phyloP scores from a whole-genome alignment of 2,113 vertebrate genomes.

The Acrocephalus arundinaceus region DNA sequence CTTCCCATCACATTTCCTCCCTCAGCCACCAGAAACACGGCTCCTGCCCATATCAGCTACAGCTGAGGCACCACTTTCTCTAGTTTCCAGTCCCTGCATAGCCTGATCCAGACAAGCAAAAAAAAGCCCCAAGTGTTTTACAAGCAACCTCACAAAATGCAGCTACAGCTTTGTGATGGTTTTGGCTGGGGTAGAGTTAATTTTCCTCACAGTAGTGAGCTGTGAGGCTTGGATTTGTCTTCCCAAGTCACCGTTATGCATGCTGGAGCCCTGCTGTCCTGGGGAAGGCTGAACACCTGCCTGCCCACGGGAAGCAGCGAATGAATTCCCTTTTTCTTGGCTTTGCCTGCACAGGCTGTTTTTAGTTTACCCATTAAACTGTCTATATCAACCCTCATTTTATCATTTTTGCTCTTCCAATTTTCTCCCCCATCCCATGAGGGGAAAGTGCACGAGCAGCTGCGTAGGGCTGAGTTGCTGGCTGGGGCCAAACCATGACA shows the following conservation, averaged over 20 bases:
- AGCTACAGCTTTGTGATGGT: neutral
- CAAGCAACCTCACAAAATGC: neutral
- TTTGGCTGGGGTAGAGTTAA: neutral
- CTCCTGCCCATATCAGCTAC: neutral
- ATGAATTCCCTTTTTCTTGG: neutral
- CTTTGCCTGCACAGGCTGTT: neutral
- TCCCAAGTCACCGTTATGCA: rapidly evolving
- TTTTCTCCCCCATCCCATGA: neutral
- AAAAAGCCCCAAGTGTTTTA: neutral
- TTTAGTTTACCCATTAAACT: neutral
- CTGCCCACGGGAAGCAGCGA: neutral
- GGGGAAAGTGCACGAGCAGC: neutral
- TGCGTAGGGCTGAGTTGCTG: neutral
- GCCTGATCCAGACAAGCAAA: neutral
- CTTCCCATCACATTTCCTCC: neutral
- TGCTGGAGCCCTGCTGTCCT: neutral
- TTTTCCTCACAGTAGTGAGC: neutral
- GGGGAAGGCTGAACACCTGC: neutral
- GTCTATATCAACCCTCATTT: neutral
- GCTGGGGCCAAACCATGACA: neutral
- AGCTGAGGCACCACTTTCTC: neutral
- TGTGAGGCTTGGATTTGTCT: neutral
- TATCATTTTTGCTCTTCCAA: neutral
- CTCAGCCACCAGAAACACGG: neutral
- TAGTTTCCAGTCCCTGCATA: neutral